A percentile compares a stretch with the other conserved stretches of the same genome.
phyloP scores from a whole-genome alignment of 2,888 invertebrate species.

The Danaus chrysippus region DNA sequence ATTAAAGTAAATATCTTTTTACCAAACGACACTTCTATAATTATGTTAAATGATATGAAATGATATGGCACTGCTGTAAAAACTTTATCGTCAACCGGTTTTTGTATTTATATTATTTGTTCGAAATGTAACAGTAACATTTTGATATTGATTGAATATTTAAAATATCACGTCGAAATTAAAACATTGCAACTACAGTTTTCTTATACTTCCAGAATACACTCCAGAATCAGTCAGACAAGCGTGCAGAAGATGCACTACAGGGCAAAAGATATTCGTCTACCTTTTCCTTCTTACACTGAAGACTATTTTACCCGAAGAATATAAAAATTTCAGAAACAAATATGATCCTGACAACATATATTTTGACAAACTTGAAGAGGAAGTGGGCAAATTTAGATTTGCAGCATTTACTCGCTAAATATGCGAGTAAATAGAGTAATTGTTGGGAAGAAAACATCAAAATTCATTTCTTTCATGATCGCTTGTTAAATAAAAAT shows the following conservation, averaged over 20 bases:
- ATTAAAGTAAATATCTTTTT: too few species aligned
- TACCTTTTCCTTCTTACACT: conserved; percentile 42
- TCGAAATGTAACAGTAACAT: not conserved
- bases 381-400: conserved; percentile 42
- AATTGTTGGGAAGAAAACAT: too few species aligned
- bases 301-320: conserved; percentile 70
- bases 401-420: not conserved
- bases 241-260: not conserved
- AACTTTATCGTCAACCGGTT: too few species aligned
- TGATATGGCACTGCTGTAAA: too few species aligned
- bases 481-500: too few species aligned
- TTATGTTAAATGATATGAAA: too few species aligned
- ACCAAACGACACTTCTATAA: too few species aligned
- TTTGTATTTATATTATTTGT: too few species aligned
- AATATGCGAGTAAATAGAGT: too few species aligned
- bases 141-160: not conserved
- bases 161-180: not conserved
- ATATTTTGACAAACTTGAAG: conserved; percentile 72
- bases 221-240: not conserved
- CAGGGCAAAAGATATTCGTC: not conserved
- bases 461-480: too few species aligned
- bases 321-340: conserved; percentile 63
- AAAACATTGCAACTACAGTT: too few species aligned
- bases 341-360: conserved; percentile 79
- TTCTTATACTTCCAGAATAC: not conserved